Evolutionary conservation across 2,113 vertebrate species (phyloP), one percentile per base, ranked within the genome.

Genomic region (Carassius carassius): DNA sequence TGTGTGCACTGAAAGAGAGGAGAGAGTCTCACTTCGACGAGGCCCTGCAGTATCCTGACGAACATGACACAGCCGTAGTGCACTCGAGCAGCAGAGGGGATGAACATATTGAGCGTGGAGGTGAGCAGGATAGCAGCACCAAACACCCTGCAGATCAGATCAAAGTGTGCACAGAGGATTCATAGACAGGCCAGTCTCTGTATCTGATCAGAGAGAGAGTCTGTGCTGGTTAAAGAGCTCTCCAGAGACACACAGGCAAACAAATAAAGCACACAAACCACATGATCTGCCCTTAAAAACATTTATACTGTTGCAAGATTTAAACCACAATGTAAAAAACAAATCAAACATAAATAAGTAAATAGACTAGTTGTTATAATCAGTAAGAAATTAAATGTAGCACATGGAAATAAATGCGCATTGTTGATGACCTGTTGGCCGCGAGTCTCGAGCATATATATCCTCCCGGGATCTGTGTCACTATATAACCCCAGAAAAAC

Each of bases 401-500:
- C 67, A 4, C 4, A 13, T 44, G 1, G 5, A 35, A 6, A 70
- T n/a, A 17, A 9, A 67, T 19, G 29, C 65, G 65, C 17, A 32
- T 32, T 29, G 14, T 19, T 21, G 5, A 2, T 94, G 96, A 99
- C 98, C 98, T 97, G 96, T 99, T 99, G 6, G 98, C 98, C 70
- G 98, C 98, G 93, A 99, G 92, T 88, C 98, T 94, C 51, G 98
- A 99, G 0, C 96, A 97, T 87, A 99, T 99, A 58, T 98, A 99
- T 32, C 98, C 98, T 84, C 98, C 98, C 0, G 98, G 98, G 86
- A 99, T 99, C 89, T 99, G 98, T n/a, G 98, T 99, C 84, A 99
- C 95, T 77, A 99, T 99, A 90, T 99, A 99, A 0, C 98, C 98
- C 98, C 98, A 99, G 92, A 99, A 99, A 93, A 99, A 99, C 3